Percentiles rank a stretch among this genome's conserved stretches.
These are phyloP conservation scores for Campopleginae sp. DNA, from an alignment of 2,888 invertebrate species.

Conservation along the genomic window DNA sequence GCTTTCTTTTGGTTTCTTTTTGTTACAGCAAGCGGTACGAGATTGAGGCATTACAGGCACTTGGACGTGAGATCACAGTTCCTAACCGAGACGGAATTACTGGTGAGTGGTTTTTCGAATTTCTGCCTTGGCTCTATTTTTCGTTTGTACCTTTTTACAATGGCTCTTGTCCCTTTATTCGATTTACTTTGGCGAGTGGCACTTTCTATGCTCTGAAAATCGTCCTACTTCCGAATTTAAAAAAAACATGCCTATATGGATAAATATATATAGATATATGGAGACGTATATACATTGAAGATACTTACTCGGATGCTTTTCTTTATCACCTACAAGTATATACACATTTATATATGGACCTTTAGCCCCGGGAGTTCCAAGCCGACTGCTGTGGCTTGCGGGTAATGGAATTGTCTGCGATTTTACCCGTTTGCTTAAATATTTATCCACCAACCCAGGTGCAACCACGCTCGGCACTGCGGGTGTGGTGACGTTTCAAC, in stretches of 20 bases:
- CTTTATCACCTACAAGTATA: conserved; percentile 39
- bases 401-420: conserved; percentile 67
- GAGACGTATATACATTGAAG: conserved; percentile 12
- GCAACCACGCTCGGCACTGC: conserved; percentile 43
- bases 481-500: conserved; percentile 56
- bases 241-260: neutral
- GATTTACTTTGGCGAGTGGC: conserved; percentile 49
- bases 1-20: conserved; percentile 14
- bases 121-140: conserved; percentile 62
- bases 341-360: neutral
- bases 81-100: conserved; percentile 74
- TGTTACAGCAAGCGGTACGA: conserved; percentile 79
- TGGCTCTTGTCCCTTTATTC: conserved; percentile 47
- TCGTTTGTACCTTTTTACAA: conserved; percentile 39
- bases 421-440: conserved; percentile 59
- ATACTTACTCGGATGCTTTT: conserved; percentile 29
- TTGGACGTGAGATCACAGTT: conserved; percentile 77
- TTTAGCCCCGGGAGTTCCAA: conserved; percentile 25
- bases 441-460: conserved; percentile 61
- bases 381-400: conserved; percentile 42
- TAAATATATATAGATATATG: neutral
- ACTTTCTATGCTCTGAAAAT: conserved; percentile 45
- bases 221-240: conserved; percentile 36
- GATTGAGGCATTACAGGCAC: conserved; percentile 83
- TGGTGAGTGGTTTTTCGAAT: conserved; percentile 78